A percentile compares a stretch with the other conserved stretches of the same genome.
These are phyloP conservation scores for Asobara japonica DNA, from an alignment of 1,140 invertebrate species.

Conservation along the genomic window DNA sequence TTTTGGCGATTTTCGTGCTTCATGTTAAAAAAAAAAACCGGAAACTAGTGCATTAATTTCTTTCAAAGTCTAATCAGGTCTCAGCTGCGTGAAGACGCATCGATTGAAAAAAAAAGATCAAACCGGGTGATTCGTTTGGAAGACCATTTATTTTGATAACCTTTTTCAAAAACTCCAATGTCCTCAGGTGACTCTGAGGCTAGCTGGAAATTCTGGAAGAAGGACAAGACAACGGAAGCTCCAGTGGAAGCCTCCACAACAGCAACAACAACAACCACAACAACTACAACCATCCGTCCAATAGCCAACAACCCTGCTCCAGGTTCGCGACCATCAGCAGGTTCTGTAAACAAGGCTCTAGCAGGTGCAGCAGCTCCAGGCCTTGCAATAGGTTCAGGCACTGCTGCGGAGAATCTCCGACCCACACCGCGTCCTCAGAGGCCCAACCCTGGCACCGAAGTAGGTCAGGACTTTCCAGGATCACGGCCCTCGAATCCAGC, in stretches of 20 bases:
- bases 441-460: slow-evolving; percentile 58
- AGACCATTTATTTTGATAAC: too few species aligned
- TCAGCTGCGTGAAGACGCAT: too few species aligned
- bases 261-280: slow-evolving; percentile 24
- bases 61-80: too few species aligned
- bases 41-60: too few species aligned
- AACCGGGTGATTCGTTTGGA: too few species aligned
- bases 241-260: slow-evolving; percentile 16
- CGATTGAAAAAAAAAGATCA: too few species aligned
- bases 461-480: slow-evolving; percentile 49
- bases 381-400: slow-evolving; percentile 46
- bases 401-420: slow-evolving; percentile 38
- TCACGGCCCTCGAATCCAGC: slow-evolving; percentile 41
- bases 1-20: too few species aligned
- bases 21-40: too few species aligned
- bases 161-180: background rate
- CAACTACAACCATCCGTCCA: slow-evolving; percentile 36
- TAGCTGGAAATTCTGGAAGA: slow-evolving; percentile 59
- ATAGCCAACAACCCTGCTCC: slow-evolving; percentile 42
- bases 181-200: slow-evolving; percentile 47
- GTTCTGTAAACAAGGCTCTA: slow-evolving; percentile 36
- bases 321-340: slow-evolving; percentile 19
- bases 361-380: slow-evolving; percentile 44
- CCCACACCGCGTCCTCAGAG: slow-evolving; percentile 42
- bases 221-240: slow-evolving; percentile 42